These are phyloP conservation scores for Euzetes globulus DNA, from an alignment of 2,888 invertebrate genomes.

Conservation along the genomic window DNA sequence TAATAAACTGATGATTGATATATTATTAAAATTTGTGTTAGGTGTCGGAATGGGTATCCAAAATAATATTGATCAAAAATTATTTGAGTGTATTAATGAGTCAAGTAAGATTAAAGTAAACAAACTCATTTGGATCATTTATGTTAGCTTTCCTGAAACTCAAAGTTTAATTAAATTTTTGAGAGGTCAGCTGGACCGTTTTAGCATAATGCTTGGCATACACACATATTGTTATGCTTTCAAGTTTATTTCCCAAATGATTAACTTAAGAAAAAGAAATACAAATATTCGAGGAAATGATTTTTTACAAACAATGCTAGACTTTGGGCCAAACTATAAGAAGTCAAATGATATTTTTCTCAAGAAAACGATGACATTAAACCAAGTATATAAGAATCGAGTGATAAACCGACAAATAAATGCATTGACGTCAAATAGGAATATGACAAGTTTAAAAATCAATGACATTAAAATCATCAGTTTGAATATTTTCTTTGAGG, in stretches of 20 bases:
- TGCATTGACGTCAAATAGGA: slow-evolving; percentile 33
- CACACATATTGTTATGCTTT: neutral
- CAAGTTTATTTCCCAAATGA: slow-evolving; percentile 12
- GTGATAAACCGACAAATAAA: neutral
- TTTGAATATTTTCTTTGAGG: slow-evolving; percentile 41
- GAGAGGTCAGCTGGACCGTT: neutral
- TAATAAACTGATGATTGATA: slow-evolving; percentile 51
- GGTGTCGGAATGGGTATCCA: slow-evolving; percentile 49
- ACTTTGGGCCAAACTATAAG: slow-evolving; percentile 14
- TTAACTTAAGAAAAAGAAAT: slow-evolving; percentile 2
- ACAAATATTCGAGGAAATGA: slow-evolving; percentile 31
- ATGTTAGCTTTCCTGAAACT: slow-evolving; percentile 36
- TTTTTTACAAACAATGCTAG: slow-evolving; percentile 39
- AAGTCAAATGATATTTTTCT: neutral
- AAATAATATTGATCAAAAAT: slow-evolving; percentile 46
- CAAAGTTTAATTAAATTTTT: slow-evolving; percentile 4
- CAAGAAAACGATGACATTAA: neutral
- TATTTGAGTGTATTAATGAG: slow-evolving; percentile 43
- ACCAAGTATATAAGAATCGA: no score
- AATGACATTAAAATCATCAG: slow-evolving; percentile 21
- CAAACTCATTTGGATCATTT: neutral
- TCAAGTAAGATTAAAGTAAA: slow-evolving; percentile 24
- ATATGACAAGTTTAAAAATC: no score
- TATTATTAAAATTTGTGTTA: slow-evolving; percentile 51
- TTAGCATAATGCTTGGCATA: neutral